These are phyloP conservation scores for Silurus asotus DNA, from an alignment of 2,113 vertebrate species.

Conservation along the genomic window DNA sequence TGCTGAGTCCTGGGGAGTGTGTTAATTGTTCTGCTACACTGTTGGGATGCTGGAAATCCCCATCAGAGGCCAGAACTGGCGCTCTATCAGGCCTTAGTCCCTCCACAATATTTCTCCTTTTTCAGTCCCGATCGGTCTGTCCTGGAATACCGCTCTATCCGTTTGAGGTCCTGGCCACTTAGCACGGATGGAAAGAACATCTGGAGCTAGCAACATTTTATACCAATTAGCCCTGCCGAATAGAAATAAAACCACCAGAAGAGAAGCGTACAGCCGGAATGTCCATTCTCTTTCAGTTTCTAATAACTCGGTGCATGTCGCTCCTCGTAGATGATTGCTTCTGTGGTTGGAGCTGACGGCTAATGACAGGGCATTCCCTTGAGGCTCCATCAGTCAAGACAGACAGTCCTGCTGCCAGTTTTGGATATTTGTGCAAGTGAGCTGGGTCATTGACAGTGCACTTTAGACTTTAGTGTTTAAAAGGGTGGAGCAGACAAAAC, in stretches of 20 bases:
- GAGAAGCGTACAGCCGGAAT: background rate
- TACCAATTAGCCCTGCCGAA: background rate
- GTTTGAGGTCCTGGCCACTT: background rate
- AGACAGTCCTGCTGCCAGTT: constrained; percentile 24
- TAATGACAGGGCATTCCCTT: constrained; percentile 68
- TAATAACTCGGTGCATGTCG: constrained; percentile 45
- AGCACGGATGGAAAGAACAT: background rate
- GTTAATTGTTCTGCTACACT: constrained; percentile 20
- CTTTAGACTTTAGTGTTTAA: background rate
- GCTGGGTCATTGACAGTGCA: constrained; percentile 5
- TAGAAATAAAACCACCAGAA: background rate
- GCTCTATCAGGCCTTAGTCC: constrained; percentile 2
- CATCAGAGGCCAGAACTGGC: constrained; percentile 14
- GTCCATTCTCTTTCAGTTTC: background rate
- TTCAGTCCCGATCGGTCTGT: constrained; percentile 1
- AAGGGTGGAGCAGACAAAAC: constrained; percentile 15
- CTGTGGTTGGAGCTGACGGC: constrained; percentile 68
- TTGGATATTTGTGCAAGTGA: constrained; percentile 9
- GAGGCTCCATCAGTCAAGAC: constrained; percentile 52
- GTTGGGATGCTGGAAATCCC: constrained; percentile 21
- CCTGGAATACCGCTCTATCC: background rate
- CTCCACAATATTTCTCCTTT: constrained; percentile 12
- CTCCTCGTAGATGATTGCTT: constrained; percentile 56
- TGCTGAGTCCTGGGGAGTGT: constrained; percentile 3
- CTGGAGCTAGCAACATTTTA: background rate